Conservation (phyloP, 2,888 invertebrate genomes). For the Heliothis peltigera region DNA sequence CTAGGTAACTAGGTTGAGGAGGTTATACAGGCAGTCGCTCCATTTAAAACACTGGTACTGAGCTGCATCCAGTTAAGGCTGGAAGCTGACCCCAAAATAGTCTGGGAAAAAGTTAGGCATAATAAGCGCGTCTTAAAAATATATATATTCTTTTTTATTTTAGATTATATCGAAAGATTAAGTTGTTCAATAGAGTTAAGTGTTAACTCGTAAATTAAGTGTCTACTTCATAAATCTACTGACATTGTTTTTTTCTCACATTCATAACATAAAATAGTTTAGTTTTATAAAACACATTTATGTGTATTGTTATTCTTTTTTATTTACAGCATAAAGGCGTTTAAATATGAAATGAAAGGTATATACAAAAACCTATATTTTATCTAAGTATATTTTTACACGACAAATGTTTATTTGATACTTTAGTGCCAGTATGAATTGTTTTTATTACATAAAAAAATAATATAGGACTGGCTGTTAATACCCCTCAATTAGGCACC, state of each 20-base stretch:
- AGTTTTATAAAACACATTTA: background rate
- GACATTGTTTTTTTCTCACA: constrained; percentile 7
- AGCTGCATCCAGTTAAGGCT: too few species aligned
- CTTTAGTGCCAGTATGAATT: constrained; percentile 8
- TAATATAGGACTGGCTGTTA: constrained; percentile 11
- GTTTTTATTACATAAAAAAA: constrained; percentile 5
- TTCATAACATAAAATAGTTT: constrained; percentile 4
- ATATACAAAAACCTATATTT: background rate
- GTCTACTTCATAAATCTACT: constrained; percentile 15
- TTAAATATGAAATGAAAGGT: background rate
- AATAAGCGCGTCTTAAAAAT: too few species aligned
- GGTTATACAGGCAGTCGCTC: too few species aligned
- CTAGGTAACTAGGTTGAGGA: too few species aligned
- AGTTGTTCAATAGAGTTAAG: constrained; percentile 34
- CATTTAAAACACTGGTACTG: too few species aligned
- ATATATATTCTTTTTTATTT: background rate
- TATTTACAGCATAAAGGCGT: background rate
- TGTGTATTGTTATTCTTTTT: background rate
- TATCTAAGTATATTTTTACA: background rate
- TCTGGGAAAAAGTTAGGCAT: too few species aligned
- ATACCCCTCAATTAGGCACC: constrained; percentile 3
- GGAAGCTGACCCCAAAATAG: too few species aligned
- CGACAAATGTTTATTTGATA: constrained; percentile 1
- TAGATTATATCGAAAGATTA: constrained; percentile 14
- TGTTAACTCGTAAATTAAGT: constrained; percentile 31